These are phyloP conservation scores for Campylorhamphus procurvoides DNA, from an alignment of 2,113 vertebrate species.

Conservation along the genomic window DNA sequence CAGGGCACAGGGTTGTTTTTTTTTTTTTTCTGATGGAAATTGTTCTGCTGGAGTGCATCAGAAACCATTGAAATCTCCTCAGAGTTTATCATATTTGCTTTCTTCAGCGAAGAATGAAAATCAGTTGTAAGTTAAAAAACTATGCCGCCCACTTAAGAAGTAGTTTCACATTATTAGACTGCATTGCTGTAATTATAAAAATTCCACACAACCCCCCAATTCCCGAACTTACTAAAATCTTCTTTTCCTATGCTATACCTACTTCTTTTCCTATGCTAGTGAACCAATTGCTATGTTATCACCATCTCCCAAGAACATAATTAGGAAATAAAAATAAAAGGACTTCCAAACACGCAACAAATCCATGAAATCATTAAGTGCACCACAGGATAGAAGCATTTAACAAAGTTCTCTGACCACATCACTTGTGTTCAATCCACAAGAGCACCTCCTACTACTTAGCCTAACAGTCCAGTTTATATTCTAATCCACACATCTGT, in stretches of 20 bases:
- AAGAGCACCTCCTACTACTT: neutral
- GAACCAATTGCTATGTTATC: neutral
- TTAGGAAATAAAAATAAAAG: neutral
- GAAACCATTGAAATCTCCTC: neutral
- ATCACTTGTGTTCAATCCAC: neutral
- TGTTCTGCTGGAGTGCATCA: neutral
- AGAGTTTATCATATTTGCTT: neutral
- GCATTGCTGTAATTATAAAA: neutral
- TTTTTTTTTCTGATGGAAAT: neutral
- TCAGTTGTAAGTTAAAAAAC: neutral
- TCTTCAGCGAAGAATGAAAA: neutral
- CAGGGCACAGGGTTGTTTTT: neutral
- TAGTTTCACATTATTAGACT: neutral
- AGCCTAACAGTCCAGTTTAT: neutral
- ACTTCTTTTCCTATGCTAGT: neutral
- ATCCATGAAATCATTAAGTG: neutral
- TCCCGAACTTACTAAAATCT: neutral
- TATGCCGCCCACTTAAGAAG: neutral
- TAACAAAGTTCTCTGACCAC: neutral
- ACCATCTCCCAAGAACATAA: neutral
- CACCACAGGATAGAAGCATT: neutral
- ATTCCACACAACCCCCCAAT: neutral
- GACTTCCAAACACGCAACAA: neutral
- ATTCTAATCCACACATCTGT: neutral
- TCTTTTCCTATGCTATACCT: neutral